Base-by-base conservation (phyloP, 1,140 invertebrate species). In the Papilio polyxenes region DNA sequence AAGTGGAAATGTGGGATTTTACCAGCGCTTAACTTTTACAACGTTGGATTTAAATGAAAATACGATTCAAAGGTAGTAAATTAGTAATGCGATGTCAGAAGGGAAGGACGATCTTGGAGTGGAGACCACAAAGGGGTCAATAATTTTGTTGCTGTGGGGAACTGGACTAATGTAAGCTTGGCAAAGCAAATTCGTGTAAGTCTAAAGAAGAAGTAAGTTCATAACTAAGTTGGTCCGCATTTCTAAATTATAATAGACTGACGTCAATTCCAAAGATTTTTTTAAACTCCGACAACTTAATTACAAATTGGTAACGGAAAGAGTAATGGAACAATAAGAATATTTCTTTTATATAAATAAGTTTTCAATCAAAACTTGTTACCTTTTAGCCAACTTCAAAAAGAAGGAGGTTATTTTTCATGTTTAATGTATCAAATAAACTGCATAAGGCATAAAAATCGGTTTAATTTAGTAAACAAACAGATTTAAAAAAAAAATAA, bases 1-100 rank as follows among this genome's bases (percentile, higher is more conserved):
- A 72, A 72, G 65, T 72, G 65, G 65, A 72, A 72, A 72, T 40
- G 65, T 72, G 23, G 13, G 11, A 37, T 72, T 37, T 72, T 72
- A 69, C 31, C 31, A 72, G 13, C 3, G 65, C 65, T 69, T 69
- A 69, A 37, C 65, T 69, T 69, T 69, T 0, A 37, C 23, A 69
- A 31, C 31, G 65, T 15, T 31, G 4, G 9, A 37, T 37, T 69
- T 31, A 69, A 69, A 65, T 65, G 62, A 31, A 9, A 65, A 65
- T 65, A 65, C 20, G 20, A 59, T 59, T 20, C 20, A 2, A n/a
- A 65, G 10, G 10, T 23, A 65, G n/a, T 65, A 65, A 31, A 31
- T 65, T 11, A 65, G 62, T 8, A 59, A 59, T 59, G 17, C 56
- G 17, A 59, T 20, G 17, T 59, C 17, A 59, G 6, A 59, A 59